Conservation (phyloP, 2,888 invertebrate genomes). For the Harpalus rufipes region DNA sequence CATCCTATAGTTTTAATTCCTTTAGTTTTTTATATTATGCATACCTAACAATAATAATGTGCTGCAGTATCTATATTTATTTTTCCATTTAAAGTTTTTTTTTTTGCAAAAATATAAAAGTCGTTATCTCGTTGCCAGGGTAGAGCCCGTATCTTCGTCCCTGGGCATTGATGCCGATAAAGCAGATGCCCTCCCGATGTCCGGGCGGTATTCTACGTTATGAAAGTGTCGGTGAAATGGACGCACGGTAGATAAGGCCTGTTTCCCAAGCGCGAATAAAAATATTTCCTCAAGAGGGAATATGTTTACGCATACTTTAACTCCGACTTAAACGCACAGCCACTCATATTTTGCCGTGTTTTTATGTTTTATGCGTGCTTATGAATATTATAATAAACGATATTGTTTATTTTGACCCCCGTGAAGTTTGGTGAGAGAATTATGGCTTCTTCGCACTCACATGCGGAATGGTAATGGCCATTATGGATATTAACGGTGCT, state of each 20-base stretch:
- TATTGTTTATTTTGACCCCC: slow-evolving; percentile 58
- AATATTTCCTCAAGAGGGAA: slow-evolving; percentile 47
- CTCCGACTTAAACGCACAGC: slow-evolving; percentile 40
- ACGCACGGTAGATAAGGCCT: slow-evolving; percentile 38
- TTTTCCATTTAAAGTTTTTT: no score
- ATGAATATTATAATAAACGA: slow-evolving; percentile 59
- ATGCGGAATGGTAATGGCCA: slow-evolving; percentile 43
- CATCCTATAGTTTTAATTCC: no score
- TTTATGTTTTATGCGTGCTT: slow-evolving; percentile 55
- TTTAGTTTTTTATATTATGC: no score
- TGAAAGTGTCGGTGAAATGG: slow-evolving; percentile 23
- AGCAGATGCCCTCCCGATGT: slow-evolving; percentile 15
- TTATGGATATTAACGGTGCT: slow-evolving; percentile 39
- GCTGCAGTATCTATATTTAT: no score
- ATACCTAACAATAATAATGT: no score
- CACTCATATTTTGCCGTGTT: slow-evolving; percentile 44
- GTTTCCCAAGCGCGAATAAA: slow-evolving; percentile 36
- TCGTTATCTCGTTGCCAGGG: no score
- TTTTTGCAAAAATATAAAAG: no score
- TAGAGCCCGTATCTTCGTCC: no score
- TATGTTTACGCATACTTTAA: slow-evolving; percentile 60
- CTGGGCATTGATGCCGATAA: slow-evolving; percentile 9
- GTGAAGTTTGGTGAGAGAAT: slow-evolving; percentile 41
- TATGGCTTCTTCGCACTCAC: slow-evolving; percentile 7
- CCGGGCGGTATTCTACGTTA: slow-evolving; percentile 21